Evolutionary conservation across 2,113 vertebrate genomes (phyloP), one percentile per base, ranked within the genome.

Genomic region (Dryoscopus gambensis): DNA sequence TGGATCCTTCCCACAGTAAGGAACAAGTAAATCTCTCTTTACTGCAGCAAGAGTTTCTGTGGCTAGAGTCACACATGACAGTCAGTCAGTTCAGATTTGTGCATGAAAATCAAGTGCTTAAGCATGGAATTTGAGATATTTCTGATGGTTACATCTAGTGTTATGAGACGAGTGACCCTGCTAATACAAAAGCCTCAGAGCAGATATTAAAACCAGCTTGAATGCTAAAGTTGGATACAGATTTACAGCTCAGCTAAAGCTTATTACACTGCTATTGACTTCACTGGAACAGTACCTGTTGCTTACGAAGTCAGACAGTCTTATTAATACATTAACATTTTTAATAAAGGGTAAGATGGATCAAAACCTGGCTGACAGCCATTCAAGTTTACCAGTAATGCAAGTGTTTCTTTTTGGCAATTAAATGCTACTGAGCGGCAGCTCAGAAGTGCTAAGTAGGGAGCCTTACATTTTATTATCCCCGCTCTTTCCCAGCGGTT

Each of bases 221-320:
- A 67, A 90, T 4, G 9, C 50, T 89, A 13, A 80, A 85, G 75
- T 17, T 93, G 73, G 79, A 84, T 78, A 63, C 30, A 78, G 79
- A 96, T 84, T 90, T 89, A 81, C 49, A 84, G 93, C 92, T 85
- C 47, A 84, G 60, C 60, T 84, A 88, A 86, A 95, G 59, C 82
- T 74, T 78, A 67, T 84, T 95, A 90, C 10, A 15, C 30, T 59
- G 75, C 70, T 90, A 5, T 90, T 90, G 82, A 69, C 73, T 93
- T 84, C 79, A 56, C 42, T 86, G 46, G 71, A 84, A 78, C 42
- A 84, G 28, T 63, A 85, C 52, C 64, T 82, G 56, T 33, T 46
- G 64, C 76, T 89, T 92, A 90, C 20, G 16, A 84, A 95, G 37
- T 75, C 76, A 90, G 76, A 63, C 33, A 64, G 42, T 47, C 69